phyloP scores from a whole-genome alignment of 2,113 vertebrate genomes.

The Cyprinodon brontotheroides region DNA sequence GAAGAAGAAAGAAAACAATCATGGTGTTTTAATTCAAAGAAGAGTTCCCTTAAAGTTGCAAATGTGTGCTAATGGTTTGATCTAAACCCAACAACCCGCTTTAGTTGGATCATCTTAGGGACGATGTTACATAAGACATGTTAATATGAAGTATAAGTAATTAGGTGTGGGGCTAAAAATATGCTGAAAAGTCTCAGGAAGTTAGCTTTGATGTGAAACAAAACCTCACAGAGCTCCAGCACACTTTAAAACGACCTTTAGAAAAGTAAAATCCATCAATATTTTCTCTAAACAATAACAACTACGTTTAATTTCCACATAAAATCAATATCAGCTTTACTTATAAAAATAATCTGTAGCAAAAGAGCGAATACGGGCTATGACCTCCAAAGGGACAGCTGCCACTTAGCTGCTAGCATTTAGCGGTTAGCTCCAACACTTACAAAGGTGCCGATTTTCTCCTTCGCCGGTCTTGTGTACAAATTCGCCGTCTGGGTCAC shows the following conservation, averaged over 20 bases:
- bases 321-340: not conserved
- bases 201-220: not conserved
- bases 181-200: not conserved
- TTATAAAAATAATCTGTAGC: too few species aligned
- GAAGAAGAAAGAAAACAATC: not conserved
- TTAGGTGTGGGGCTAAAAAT: not conserved
- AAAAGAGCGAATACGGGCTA: not conserved
- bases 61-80: too few species aligned
- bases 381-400: constrained; percentile 64
- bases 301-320: not conserved
- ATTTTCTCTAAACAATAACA: not conserved
- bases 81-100: not conserved
- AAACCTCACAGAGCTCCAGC: not conserved
- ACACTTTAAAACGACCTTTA: not conserved
- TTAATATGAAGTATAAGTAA: not conserved
- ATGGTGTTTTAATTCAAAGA: too few species aligned
- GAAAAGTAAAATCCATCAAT: not conserved
- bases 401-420: not conserved
- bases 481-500: constrained; percentile 43
- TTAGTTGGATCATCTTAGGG: not conserved
- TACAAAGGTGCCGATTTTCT: constrained; percentile 31
- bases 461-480: constrained; percentile 37
- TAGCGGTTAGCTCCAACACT: constrained; percentile 28
- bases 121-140: too few species aligned
- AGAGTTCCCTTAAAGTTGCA: too few species aligned